Base-by-base conservation (phyloP, 2,888 invertebrate species). In the Lypha dubia region DNA sequence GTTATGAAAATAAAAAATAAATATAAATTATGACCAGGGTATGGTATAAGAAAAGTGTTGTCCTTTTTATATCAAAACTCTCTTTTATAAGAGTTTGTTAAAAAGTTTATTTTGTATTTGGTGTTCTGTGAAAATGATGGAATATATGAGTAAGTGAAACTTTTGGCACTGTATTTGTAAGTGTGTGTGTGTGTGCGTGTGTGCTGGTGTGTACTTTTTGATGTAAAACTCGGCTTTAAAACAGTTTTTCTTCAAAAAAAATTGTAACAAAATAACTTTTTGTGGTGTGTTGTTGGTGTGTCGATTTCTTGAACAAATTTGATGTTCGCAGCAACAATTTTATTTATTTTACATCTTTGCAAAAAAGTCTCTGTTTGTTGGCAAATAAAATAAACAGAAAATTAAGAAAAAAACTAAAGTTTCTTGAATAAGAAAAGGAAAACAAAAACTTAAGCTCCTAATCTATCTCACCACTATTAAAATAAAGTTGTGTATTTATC, bases 241-340 rank as follows among this genome's bases (percentile, higher is more conserved):
- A 75, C 83, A 86, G 81, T 85, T 86, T 86, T 85, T 85, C 76
- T 75, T 80, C 22, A 41, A 67, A 82, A 44, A 58, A 81, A 77
- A 58, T 82, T 79, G 58, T 71, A 73, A 60, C 71, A 80, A 76
- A 67, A 41, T 56, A n/a, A 60, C 76, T 17, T 56, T 60, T 24
- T 35, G 4, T 53, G 13, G n/a, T n/a, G n/a, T n/a, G n/a, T n/a
- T 81, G 24, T n/a, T 15, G 5, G n/a, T 35, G 28, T 53, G 13
- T 63, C 58, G 62, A 5, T 28, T 28, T 53, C 7, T 24, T 24
- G 15, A 24, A 53, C 44, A 44, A 38, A 67, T 53, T n/a, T n/a
- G n/a, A n/a, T 38, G 51, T 38, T 71, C 58, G n/a, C 76, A 44
- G 15, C 17, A n/a, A 77, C 58, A 63, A 35, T 53, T 65, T 65